Percentiles rank a stretch among this genome's conserved stretches.
These are phyloP conservation scores for Liposcelis brunnea DNA, from an alignment of 2,888 invertebrate species.

Conservation along the genomic window DNA sequence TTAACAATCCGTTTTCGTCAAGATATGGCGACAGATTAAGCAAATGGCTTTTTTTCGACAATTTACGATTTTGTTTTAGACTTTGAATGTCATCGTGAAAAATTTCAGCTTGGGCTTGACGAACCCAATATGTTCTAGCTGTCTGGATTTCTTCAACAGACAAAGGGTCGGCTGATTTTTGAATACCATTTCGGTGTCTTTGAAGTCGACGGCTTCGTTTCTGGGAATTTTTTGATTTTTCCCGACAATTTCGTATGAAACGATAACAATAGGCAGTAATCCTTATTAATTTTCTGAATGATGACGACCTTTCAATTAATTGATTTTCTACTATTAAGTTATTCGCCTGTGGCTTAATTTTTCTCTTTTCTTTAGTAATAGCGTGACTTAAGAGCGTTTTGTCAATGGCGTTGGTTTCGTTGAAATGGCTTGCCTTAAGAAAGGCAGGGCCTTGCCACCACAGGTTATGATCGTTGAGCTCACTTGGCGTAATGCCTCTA, in stretches of 20 bases:
- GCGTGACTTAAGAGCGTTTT: too few relatives aligned
- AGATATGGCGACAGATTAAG: neutral
- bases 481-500: constrained; percentile 9
- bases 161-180: neutral
- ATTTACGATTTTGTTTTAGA: neutral
- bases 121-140: too few relatives aligned
- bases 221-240: too few relatives aligned
- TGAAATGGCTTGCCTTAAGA: constrained; percentile 1
- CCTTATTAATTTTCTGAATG: too few relatives aligned
- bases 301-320: too few relatives aligned
- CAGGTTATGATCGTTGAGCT: neutral
- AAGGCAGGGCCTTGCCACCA: constrained; percentile 12
- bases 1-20: neutral
- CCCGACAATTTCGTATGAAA: too few relatives aligned
- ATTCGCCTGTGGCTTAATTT: too few relatives aligned
- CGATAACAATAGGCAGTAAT: too few relatives aligned
- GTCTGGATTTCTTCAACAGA: too few relatives aligned
- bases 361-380: too few relatives aligned
- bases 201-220: too few relatives aligned
- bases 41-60: neutral
- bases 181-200: neutral
- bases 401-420: neutral
- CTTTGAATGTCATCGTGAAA: neutral
- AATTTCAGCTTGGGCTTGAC: neutral
- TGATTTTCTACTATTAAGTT: too few relatives aligned